Evolutionary conservation across 2,113 vertebrate species (phyloP), one percentile per base, ranked within the genome.

Genomic region (Danionella cerebrum): DNA sequence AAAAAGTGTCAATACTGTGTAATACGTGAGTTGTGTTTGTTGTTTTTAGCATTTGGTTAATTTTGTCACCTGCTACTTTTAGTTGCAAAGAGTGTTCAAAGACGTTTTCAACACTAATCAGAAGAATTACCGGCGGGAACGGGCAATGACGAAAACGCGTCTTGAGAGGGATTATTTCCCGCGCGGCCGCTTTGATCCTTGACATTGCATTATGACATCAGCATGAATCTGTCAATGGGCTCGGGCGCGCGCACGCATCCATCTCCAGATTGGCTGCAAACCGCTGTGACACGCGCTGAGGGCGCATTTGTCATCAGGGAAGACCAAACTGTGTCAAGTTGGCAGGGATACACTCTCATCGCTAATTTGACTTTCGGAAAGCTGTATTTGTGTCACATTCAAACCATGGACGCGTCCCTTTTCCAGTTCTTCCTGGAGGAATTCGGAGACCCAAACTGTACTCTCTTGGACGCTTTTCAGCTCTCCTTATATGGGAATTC

Each of bases 401-500:
- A 44, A 13, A 52, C 55, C 14, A 95, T 97, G 85, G 90, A 90
- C 44, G 89, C 87, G 38, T 80, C 89, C 14, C 80, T 92, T 35
- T 86, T 94, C 36, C 89, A 91, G 59, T 89, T 93, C 73, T 81
- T 94, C 38, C 77, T 92, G 1, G 89, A 88, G 66, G 91, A 94
- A 82, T 85, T 95, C 75, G 82, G 63, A 33, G 91, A 95, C 77
- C 84, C 88, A 41, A 96, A 98, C 83, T 98, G 96, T 84, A 97
- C 90, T 85, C 87, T 95, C 67, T 78, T 88, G 58, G 90, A 92
- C 45, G 84, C 73, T 13, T 84, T 92, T 11, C 90, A 90, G 50
- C 91, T 90, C 80, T 88, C 87, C 80, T 86, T 92, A 67, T 81
- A 83, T 72, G 88, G 88, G 78, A 91, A 90, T 85, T 87, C 89